Evolutionary conservation across 1,140 invertebrate genomes (phyloP).

Genomic region (Piezodorus guildinii): DNA sequence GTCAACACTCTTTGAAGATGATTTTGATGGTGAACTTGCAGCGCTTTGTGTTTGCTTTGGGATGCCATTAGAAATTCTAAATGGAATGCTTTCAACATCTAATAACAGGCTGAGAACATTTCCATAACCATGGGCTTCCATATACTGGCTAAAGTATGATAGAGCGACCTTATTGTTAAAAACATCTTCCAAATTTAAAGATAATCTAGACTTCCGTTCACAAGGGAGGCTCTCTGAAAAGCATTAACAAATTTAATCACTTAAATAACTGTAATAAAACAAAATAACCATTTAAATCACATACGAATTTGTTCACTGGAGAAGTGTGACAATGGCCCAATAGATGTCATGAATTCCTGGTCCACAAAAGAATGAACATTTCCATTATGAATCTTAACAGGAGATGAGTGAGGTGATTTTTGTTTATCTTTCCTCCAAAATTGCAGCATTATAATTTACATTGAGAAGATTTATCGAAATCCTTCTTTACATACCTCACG

Average conservation of each 20-base stretch:
- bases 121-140: constrained; percentile 21
- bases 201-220: constrained; percentile 20
- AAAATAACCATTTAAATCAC: constrained; percentile 1
- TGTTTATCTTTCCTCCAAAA: constrained; percentile 25
- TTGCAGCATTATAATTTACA: constrained; percentile 22
- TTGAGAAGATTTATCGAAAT: not conserved
- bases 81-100: constrained; percentile 20
- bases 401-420: constrained; percentile 14
- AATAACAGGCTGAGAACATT: constrained; percentile 19
- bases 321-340: constrained; percentile 20
- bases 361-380: constrained; percentile 6
- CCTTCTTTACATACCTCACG: not conserved
- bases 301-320: constrained; percentile 17
- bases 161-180: constrained; percentile 24
- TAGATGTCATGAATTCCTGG: constrained; percentile 1
- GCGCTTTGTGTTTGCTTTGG: constrained; percentile 1
- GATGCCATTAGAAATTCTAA: not conserved
- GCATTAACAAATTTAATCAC: not conserved
- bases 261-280: not conserved
- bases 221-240: constrained; percentile 19
- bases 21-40: constrained; percentile 13
- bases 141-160: constrained; percentile 23
- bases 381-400: constrained; percentile 19
- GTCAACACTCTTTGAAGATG: not conserved
- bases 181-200: constrained; percentile 20